These are phyloP conservation scores for Laticauda colubrina DNA, from an alignment of 2,113 vertebrate genomes.

Conservation along the genomic window DNA sequence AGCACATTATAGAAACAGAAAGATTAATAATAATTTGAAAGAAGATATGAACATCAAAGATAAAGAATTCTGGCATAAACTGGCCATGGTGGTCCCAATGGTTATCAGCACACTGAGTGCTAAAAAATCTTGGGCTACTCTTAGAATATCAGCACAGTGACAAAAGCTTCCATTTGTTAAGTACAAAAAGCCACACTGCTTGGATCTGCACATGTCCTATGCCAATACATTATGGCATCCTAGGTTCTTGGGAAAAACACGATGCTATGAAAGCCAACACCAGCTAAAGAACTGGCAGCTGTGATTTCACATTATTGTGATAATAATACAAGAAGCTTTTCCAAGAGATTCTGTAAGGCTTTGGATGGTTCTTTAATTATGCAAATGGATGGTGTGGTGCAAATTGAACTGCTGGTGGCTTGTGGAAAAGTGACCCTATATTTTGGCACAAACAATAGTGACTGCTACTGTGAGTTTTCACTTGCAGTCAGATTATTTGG, in stretches of 20 bases:
- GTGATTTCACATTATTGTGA: not conserved
- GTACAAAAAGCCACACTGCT: not conserved
- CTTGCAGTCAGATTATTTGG: not conserved
- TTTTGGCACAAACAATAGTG: not conserved
- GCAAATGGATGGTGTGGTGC: not conserved
- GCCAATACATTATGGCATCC: not conserved
- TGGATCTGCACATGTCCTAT: not conserved
- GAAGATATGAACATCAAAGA: not conserved
- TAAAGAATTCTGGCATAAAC: not conserved
- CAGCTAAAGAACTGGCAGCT: not conserved
- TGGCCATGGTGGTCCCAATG: not conserved
- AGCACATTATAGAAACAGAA: not conserved
- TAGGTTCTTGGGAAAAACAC: not conserved
- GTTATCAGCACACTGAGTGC: not conserved
- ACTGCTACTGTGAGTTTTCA: not conserved
- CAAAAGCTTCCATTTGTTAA: not conserved
- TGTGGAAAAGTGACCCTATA: not conserved
- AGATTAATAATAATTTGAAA: not conserved
- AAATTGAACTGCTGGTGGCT: not conserved
- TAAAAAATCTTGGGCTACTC: not conserved
- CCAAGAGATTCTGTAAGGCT: not conserved
- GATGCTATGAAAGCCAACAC: not conserved
- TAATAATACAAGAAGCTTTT: not conserved
- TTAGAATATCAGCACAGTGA: not conserved
- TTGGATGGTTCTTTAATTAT: constrained; percentile 1